Conservation (phyloP, 2,113 vertebrate genomes). For the Zingel zingel region DNA sequence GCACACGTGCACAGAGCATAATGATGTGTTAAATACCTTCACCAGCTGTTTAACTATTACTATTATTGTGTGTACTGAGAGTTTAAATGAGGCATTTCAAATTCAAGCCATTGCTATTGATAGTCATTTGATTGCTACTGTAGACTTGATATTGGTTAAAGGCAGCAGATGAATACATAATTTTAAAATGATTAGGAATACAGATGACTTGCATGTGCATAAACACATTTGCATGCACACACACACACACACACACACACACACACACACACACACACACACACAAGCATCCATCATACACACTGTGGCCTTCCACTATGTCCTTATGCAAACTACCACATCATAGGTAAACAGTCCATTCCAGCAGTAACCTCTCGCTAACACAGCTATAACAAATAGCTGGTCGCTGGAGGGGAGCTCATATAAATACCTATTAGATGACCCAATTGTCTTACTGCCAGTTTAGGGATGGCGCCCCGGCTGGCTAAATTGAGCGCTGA, state of each 20-base stretch:
- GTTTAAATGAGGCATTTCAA: conserved; percentile 25
- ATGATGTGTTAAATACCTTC: conserved; percentile 75
- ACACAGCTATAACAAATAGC: conserved; percentile 81
- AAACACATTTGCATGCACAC: conserved; percentile 17
- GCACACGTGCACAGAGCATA: conserved; percentile 34
- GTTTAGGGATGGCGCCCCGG: conserved; percentile 60
- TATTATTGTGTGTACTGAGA: conserved; percentile 20
- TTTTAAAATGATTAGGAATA: conserved; percentile 30
- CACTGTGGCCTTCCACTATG: conserved; percentile 25
- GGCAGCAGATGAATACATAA: conserved; percentile 28
- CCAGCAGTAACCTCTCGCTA: conserved; percentile 63
- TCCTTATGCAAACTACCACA: conserved; percentile 56
- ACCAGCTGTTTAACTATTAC: conserved; percentile 60
- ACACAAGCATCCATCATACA: conserved; percentile 17
- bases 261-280: conserved; percentile 35
- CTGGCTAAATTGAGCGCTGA: conserved; percentile 77
- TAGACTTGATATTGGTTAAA: conserved; percentile 16
- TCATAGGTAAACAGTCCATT: conserved; percentile 64
- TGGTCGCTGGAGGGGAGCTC: conserved; percentile 62
- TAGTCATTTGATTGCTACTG: conserved; percentile 34
- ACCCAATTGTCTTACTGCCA: conserved; percentile 82
- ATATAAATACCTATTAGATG: conserved; percentile 83
- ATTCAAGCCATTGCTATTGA: conserved; percentile 3
- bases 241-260: conserved; percentile 29
- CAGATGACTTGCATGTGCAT: conserved; percentile 16